Evolutionary conservation across 2,888 invertebrate species (phyloP).

Genomic region (Alentia gelatinosa): DNA sequence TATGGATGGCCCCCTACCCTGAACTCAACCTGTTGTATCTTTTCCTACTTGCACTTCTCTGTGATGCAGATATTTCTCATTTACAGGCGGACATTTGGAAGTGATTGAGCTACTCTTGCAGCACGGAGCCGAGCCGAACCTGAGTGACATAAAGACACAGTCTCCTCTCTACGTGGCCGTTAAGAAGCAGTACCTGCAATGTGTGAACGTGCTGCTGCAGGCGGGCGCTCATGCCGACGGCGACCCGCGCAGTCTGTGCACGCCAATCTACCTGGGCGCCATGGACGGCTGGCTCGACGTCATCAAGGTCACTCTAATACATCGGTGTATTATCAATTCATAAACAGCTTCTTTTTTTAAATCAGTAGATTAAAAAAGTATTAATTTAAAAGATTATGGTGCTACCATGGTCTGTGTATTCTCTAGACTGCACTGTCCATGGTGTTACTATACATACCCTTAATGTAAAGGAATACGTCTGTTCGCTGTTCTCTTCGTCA

Average conservation of each 20-base stretch:
- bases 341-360: too few species aligned
- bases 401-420: too few species aligned
- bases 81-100: slow-evolving; percentile 51
- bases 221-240: slow-evolving; percentile 71
- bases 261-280: slow-evolving; percentile 71
- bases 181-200: slow-evolving; percentile 68
- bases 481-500: too few species aligned
- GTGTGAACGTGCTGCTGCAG: slow-evolving; percentile 62
- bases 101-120: slow-evolving; percentile 61
- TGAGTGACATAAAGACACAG: slow-evolving; percentile 71
- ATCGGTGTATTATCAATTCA: not conserved
- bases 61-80: too few species aligned
- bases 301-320: not conserved
- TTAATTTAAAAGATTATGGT: too few species aligned
- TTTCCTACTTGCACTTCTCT: too few species aligned
- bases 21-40: too few species aligned
- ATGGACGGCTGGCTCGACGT: slow-evolving; percentile 66
- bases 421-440: too few species aligned
- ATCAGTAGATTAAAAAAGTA: too few species aligned
- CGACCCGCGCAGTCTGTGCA: slow-evolving; percentile 64
- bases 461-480: too few species aligned
- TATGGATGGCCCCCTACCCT: too few species aligned
- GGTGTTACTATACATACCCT: too few species aligned
- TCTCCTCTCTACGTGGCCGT: slow-evolving; percentile 72
- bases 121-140: slow-evolving; percentile 66